Evolutionary conservation across 2,113 vertebrate genomes (phyloP), one percentile per base, ranked within the genome.

Genomic region (Hydrochoerus hydrochaeris): DNA sequence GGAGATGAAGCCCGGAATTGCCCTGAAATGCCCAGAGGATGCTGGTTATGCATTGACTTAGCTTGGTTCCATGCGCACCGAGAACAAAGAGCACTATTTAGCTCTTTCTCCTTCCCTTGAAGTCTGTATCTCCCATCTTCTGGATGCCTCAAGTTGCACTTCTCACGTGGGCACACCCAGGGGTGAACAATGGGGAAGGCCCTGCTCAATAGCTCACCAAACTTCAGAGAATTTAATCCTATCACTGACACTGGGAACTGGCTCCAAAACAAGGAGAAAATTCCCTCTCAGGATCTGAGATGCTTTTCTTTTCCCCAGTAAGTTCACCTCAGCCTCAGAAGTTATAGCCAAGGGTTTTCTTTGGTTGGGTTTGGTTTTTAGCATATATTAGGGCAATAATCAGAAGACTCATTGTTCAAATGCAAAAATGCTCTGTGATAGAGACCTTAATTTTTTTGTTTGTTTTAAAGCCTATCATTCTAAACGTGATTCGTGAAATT

Each of bases 121-220:
- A 97, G 88, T 91, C 95, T 85, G n/a, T 69, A 94, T 97, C 93
- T 96, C 26, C 91, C 92, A 95, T 92, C 97, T 0, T 60, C 4
- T 1, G 65, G 93, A 92, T 97, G 98, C 96, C 82, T 98, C 97
- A 97, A 85, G 81, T 97, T 97, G 95, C 97, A 96, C 12, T 30
- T 85, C 94, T 97, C 93, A 95, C 91, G 9, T 94, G 94, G 96
- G 90, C 92, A 95, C 77, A 58, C 97, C 95, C 90, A 80, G 41
- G 62, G 5, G 5, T 8, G 30, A 57, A 95, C 96, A 95, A 92
- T 93, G 91, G 83, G 58, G 3, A 41, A 58, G 28, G 60, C 9
- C 5, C 19, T 8, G 35, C 87, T 89, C 97, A 97, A 97, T 77
- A 95, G 93, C 49, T 10, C 63, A 16, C 62, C 60, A 80, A 26